Conservation (phyloP, 2,888 invertebrate genomes). For the Anthrax anthrax region DNA sequence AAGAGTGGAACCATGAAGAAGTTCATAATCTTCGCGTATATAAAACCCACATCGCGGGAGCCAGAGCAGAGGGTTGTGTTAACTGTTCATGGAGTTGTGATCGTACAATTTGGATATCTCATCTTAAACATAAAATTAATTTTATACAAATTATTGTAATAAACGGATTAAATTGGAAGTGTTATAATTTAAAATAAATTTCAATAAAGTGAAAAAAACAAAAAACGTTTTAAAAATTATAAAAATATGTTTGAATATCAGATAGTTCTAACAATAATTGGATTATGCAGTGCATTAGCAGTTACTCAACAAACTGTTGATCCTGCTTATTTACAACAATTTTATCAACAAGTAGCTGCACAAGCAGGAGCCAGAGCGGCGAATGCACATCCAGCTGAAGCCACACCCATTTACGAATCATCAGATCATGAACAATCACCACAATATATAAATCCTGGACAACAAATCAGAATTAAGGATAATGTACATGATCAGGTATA, state of each 20-base stretch:
- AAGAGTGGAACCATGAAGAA: conserved; percentile 4
- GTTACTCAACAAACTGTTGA: conserved; percentile 26
- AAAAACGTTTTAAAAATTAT: too few relatives aligned
- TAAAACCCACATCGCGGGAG: conserved; percentile 12
- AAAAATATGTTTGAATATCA: neutral
- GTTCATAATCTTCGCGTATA: conserved; percentile 11
- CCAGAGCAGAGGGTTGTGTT: conserved; percentile 13
- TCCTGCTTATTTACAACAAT: conserved; percentile 32
- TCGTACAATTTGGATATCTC: too few relatives aligned
- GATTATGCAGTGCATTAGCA: conserved; percentile 14
- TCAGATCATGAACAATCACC: conserved; percentile 34
- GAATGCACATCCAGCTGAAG: conserved; percentile 19
- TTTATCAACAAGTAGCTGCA: conserved; percentile 29
- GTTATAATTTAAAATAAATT: too few relatives aligned
- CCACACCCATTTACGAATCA: conserved; percentile 36
- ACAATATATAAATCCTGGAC: conserved; percentile 38
- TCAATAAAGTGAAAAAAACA: too few relatives aligned
- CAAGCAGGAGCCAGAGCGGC: conserved; percentile 34
- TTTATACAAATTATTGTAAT: too few relatives aligned
- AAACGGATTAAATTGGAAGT: too few relatives aligned
- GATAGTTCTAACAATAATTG: conserved; percentile 19
- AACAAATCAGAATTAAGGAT: conserved; percentile 35
- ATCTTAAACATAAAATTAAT: too few relatives aligned
- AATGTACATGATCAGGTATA: conserved; percentile 29
- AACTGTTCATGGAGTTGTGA: conserved; percentile 12